Evolutionary conservation across 2,888 invertebrate species (phyloP), one percentile per base, ranked within the genome.

Genomic region (Acanthacorydalis orientalis): DNA sequence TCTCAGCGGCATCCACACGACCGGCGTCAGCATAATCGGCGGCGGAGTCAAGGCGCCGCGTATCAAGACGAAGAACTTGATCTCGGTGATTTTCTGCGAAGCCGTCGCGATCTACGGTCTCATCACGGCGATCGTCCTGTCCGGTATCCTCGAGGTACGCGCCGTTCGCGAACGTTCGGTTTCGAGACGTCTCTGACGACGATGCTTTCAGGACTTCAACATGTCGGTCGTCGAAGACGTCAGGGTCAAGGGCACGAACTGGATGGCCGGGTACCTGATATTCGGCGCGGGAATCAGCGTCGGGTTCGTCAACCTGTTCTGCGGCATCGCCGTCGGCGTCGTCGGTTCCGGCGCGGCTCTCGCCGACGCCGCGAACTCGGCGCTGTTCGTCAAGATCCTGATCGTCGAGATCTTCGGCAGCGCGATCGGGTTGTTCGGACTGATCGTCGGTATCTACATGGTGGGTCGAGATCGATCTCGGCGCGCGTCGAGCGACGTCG

Each of bases 41-140:
- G 97, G 89, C 52, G 98, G 97, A 63, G 96, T 98, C 11, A 96
- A 96, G 70, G 92, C 96, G 34, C 98, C 98, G 9, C 75, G 97
- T 60, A 98, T 99, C 67, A 92, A 96, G 69, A 98, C 98, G 49
- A 98, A 98, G 71, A 99, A 99, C 69, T 78, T 99, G 63, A 95
- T 98, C 63, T 97, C 96, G 46, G 95, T 98, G 57, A 98, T 98
- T 68, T 98, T 98, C 74, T 98, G 98, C 65, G 98, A 99, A 71
- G 98, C 98, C 54, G 98, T 98, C 4, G 98, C 98, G 53, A 98
- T 98, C 68, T 98, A 98, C 68, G 98, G 98, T 31, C 76, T 98
- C 53, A 98, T 98, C 60, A 93, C 96, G 59, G 96, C 98, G 43
- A 97, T 98, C 63, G 95, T 98, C 37, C 75, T 98, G 51, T 88